These are phyloP conservation scores for Drosophila pseudotalamancana DNA, from an alignment of 2,888 invertebrate genomes.

Conservation along the genomic window DNA sequence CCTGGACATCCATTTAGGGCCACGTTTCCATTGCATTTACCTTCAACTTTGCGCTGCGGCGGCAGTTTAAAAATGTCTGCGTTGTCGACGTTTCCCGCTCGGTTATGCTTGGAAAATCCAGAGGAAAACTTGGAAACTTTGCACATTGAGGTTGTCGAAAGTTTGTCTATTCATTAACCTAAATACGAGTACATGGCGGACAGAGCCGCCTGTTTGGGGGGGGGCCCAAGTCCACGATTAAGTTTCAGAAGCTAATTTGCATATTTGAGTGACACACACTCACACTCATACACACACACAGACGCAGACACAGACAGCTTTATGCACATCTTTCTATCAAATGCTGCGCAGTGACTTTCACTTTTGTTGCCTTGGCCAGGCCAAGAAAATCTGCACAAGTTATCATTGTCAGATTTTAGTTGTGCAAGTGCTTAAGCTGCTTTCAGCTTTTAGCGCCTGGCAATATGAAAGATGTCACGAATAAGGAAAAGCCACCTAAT, in stretches of 20 bases:
- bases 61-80: slow-evolving; percentile 48
- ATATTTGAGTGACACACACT: slow-evolving; percentile 67
- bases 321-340: slow-evolving; percentile 11
- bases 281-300: slow-evolving; percentile 8
- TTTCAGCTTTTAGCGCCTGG: slow-evolving; percentile 28
- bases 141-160: slow-evolving; percentile 75
- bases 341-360: slow-evolving; percentile 35
- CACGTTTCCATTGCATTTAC: slow-evolving; percentile 61
- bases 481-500: slow-evolving; percentile 24
- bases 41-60: slow-evolving; percentile 41
- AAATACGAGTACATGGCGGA: slow-evolving; percentile 55
- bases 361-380: slow-evolving; percentile 40
- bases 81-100: slow-evolving; percentile 18
- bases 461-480: slow-evolving; percentile 45
- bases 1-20: slow-evolving; percentile 35
- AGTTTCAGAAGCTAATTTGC: slow-evolving; percentile 76
- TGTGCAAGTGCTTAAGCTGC: slow-evolving; percentile 27
- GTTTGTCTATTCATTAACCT: slow-evolving; percentile 78
- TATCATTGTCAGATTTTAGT: slow-evolving; percentile 52
- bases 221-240: slow-evolving; percentile 51
- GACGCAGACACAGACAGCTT: slow-evolving; percentile 4
- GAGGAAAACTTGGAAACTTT: slow-evolving; percentile 50
- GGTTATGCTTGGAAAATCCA: slow-evolving; percentile 30
- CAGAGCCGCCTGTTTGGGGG: neutral
- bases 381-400: slow-evolving; percentile 33